Evolutionary conservation across 2,888 invertebrate species (phyloP), one percentile per base, ranked within the genome.

Genomic region (Leucoma salicis): DNA sequence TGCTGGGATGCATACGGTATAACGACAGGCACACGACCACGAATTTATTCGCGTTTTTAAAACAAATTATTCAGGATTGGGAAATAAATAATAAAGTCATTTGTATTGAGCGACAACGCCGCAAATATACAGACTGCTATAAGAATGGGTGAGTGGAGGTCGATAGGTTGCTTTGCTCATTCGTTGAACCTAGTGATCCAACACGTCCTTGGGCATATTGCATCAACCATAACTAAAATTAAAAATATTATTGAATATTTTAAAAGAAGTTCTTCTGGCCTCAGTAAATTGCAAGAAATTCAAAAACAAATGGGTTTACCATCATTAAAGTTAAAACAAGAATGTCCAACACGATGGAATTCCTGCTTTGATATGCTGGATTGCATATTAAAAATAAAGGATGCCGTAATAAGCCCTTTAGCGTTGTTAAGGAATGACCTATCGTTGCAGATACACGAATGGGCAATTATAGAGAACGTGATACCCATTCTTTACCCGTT

Each of bases 91-190:
- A 36, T 4, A 29, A 48, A 10, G 38, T 49, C 1, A 31, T 11
- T 8, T 49, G 18, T 5, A 34, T 57, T n/a, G 48, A 49, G 43
- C 6, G 52, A 53, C 11, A 52, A 41, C 7, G 31, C 40, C 0
- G 11, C 28, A 0, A 40, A 40, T 12, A 29, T 35, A 1, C 0
- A 24, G 0, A 33, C 29, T n/a, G 40, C 40, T 8, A 15, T 40
- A 1, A 12, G 15, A 7, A 0, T 18, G 3, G 31, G 29, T 2
- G 2, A 14, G 0, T 35, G 40, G 34, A 8, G 29, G 10, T 34
- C 29, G 6, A 6, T 40, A 0, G 1, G 21, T 15, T 40, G 34
- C 14, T 35, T 40, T 4, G 34, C 34, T 24, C 34, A 40, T 6
- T 14, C 11, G 2, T 7, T 40, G 6, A 40, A 40, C 12, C 15